Conservation (phyloP, 64 coral and sea anemone genomes). For the Pachyseris speciosa region DNA sequence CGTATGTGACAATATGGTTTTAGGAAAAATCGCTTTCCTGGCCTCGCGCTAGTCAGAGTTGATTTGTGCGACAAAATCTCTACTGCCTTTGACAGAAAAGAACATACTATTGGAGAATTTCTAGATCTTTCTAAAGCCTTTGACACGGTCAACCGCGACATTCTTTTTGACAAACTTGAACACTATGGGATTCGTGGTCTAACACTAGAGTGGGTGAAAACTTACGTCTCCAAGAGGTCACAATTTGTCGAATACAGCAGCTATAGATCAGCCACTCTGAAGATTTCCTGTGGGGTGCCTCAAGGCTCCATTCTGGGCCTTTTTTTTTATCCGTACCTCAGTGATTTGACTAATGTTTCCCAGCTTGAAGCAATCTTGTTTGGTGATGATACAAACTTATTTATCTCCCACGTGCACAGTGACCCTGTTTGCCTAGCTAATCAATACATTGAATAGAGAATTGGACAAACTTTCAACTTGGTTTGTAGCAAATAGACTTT, state of each 20-base stretch:
- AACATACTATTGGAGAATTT: too few species aligned
- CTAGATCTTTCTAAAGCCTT: too few species aligned
- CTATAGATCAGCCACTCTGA: neutral
- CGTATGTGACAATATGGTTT: too few species aligned
- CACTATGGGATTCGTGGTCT: conserved; percentile 19
- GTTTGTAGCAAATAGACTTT: neutral
- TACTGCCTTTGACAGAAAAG: too few species aligned
- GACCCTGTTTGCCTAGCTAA: neutral
- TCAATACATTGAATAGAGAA: neutral
- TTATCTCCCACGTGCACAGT: conserved; percentile 21
- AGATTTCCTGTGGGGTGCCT: neutral
- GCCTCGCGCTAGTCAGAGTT: too few species aligned
- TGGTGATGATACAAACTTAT: neutral
- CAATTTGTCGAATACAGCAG: conserved; percentile 19
- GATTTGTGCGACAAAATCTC: too few species aligned
- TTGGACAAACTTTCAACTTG: neutral
- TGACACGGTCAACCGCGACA: neutral
- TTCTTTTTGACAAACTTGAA: conserved; percentile 29
- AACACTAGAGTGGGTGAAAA: conserved; percentile 7
- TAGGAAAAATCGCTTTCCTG: too few species aligned
- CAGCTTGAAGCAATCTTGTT: neutral
- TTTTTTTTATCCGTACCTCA: neutral
- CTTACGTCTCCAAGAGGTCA: neutral
- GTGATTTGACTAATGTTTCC: neutral
- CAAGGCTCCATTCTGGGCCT: conserved; percentile 6